Base-by-base conservation (phyloP, 2,113 vertebrate species). In the Bufo gargarizans region DNA sequence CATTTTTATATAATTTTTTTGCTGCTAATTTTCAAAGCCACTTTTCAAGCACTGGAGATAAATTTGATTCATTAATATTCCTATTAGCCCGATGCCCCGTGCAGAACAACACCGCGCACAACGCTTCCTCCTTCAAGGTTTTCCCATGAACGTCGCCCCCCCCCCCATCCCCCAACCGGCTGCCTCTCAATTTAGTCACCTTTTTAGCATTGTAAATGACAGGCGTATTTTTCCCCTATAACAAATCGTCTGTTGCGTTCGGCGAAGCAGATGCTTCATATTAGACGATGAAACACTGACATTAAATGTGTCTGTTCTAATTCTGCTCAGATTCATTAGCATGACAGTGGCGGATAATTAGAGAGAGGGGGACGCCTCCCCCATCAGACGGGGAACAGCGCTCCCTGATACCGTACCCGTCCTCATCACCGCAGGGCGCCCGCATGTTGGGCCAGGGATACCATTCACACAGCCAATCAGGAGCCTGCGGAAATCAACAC, bases 281-380 rank as follows among this genome's bases (percentile, higher is more conserved):
- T 77, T 91, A 90, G 86, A 56, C 86, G 89, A 88, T 14, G 53
- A 72, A 91, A 89, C 77, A 43, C 47, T 0, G 84, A 74, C 86
- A 72, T 77, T 86, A 78, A 92, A 88, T 58, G 77, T 33, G 43
- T 3, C 86, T 43, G 14, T 77, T 90, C 72, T 81, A 89, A 89
- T 86, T 87, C 89, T 74, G 69, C 69, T 88, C 17, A 63, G 50
- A 76, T 86, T 87, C 6, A 9, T 49, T 78, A 90, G 82, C 90
- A 85, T 89, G 63, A 10, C 50, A 89, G 77, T 84, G 89, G 76
- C 76, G 77, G 0, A n/a, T 49, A 85, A 89, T 43, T 72, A 78
- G 65, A 22, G 67, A 6, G 63, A n/a, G 78, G 61, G 53, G 74
- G 76, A 22, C 22, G 85, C 53, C 33, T 65, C 80, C 84, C 0